Evolutionary conservation across 2,797 vertebrate genomes (phyloP), one percentile per base, ranked within the genome.

Genomic region (Cynopterus sphinx): DNA sequence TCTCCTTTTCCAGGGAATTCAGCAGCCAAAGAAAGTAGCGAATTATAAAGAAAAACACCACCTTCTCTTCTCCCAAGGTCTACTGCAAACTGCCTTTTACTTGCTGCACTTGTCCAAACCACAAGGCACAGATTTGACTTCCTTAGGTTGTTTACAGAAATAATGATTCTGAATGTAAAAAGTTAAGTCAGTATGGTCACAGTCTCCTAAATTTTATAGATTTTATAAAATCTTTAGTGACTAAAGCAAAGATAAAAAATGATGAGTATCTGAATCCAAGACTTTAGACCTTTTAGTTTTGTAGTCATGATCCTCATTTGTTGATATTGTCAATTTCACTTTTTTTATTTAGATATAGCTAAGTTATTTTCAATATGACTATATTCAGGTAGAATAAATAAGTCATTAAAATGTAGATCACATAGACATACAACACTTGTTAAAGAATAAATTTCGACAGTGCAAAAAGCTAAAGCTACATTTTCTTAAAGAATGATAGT

Each of bases 371-470:
- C 41, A 41, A 17, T 53, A 82, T 24, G 55, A 61, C 59, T 88
- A 57, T 61, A 81, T 59, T 95, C 36, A 86, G 31, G 9, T 85
- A 59, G 59, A 90, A 46, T 41, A 87, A 79, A 70, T 67, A 77
- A 36, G 46, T 91, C 59, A 90, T 81, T 90, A 90, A 91, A 92
- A 81, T 63, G 39, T 90, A 74, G 65, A 78, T 65, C 17, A 46
- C 3, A 84, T 16, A 82, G 46, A 65, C 17, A 43, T 12, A 88
- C 4, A 78, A 90, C 19, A 36, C 28, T 86, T 71, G 21, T 26
- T 26, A 94, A 86, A 88, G 87, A 84, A 96, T 88, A 71, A 90
- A 90, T 96, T 92, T 87, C 21, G 92, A 96, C 81, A 96, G 67
- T 57, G 97, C 49, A 92, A 95, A 97, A 93, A 13, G 9, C 46